A percentile compares a stretch with the other conserved stretches of the same genome.
Conservation (phyloP, 2,113 vertebrate genomes). For the Arvicanthis niloticus region DNA sequence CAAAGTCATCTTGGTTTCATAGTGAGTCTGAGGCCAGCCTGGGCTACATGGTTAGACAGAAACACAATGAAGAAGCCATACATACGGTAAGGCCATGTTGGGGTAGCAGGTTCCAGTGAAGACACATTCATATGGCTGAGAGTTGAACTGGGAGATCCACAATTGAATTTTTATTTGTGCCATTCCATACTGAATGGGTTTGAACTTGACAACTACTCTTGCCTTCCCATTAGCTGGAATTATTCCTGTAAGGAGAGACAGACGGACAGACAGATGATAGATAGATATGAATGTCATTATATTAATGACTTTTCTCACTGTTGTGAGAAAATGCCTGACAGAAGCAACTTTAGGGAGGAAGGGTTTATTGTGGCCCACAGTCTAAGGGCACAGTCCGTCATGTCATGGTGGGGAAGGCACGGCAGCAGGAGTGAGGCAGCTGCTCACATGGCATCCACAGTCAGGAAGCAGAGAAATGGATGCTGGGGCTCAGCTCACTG, state of each 20-base stretch:
- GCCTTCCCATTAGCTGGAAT: conserved; percentile 91
- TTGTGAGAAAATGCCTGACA: not conserved
- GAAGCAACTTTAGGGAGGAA: not conserved
- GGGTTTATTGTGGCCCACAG: not conserved
- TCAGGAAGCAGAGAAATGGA: not conserved
- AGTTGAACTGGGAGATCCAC: conserved; percentile 92
- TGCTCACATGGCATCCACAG: not conserved
- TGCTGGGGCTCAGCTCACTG: not conserved
- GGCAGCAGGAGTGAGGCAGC: not conserved
- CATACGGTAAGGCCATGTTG: conserved; percentile 88
- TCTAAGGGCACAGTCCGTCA: not conserved
- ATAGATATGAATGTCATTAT: not conserved
- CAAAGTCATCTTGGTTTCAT: not conserved
- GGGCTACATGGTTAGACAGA: not conserved
- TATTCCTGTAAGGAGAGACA: conserved; percentile 88
- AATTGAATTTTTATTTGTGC: conserved; percentile 92
- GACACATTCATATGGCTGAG: conserved; percentile 91
- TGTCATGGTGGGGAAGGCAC: not conserved
- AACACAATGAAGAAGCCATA: conserved; percentile 78
- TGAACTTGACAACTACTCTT: conserved; percentile 89
- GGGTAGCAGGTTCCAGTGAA: conserved; percentile 92
- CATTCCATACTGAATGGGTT: conserved; percentile 91
- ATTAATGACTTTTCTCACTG: not conserved
- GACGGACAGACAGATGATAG: not conserved
- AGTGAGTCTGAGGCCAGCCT: not conserved